Percentiles rank a stretch among this genome's conserved stretches.
phyloP scores from a whole-genome alignment of 2,888 invertebrate species.

The Drosophila atripex region DNA sequence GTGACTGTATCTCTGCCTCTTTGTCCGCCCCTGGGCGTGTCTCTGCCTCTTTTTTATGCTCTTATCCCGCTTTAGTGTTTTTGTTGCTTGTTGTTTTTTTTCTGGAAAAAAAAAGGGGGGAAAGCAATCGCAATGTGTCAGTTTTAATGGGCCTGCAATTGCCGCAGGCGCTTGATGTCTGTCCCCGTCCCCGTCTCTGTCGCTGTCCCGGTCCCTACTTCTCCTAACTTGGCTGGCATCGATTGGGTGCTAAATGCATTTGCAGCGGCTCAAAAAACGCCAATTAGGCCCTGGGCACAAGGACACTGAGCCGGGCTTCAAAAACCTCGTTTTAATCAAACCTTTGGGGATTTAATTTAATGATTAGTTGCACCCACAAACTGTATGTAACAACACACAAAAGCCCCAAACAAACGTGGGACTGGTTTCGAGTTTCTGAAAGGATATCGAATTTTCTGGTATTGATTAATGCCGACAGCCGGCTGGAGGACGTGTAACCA shows the following conservation, averaged over 20 bases:
- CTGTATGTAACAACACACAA: not conserved
- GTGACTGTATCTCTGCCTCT: constrained; percentile 5
- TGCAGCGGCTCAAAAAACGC: constrained; percentile 5
- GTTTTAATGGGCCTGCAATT: constrained; percentile 74
- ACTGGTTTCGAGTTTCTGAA: not conserved
- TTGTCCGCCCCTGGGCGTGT: constrained; percentile 18
- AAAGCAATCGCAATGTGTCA: constrained; percentile 74
- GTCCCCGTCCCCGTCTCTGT: constrained; percentile 8
- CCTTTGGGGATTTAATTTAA: not conserved
- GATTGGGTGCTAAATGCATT: constrained; percentile 50
- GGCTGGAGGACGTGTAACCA: not conserved
- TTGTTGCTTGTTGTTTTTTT: constrained; percentile 16
- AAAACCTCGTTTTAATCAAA: not conserved
- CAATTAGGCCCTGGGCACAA: not conserved
- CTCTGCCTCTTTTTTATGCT: constrained; percentile 29
- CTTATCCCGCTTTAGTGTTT: constrained; percentile 19
- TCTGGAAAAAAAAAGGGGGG: constrained; percentile 22
- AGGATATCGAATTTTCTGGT: constrained; percentile 1
- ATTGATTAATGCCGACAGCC: not conserved
- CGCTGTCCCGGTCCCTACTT: not conserved
- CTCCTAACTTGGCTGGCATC: constrained; percentile 32
- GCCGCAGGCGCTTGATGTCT: constrained; percentile 64
- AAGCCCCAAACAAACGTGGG: not conserved
- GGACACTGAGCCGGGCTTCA: not conserved
- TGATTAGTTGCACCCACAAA: not conserved